Conservation (phyloP, 2,797 vertebrate species). For the Oryzias sinensis region DNA sequence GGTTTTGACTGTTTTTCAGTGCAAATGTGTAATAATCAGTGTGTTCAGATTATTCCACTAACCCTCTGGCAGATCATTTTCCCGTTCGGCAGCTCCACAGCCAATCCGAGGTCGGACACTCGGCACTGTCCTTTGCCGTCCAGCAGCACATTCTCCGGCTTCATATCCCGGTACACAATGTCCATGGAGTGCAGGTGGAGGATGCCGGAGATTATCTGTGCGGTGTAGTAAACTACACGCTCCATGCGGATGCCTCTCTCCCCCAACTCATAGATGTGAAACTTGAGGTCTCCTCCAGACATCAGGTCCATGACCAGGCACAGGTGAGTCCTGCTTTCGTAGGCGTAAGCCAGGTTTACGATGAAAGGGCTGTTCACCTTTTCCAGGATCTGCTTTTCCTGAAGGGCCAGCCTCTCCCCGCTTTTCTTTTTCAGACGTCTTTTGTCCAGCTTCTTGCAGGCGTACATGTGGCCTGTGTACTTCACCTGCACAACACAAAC, state of each 20-base stretch:
- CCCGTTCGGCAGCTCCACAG: constrained; percentile 80
- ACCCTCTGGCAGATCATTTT: constrained; percentile 83
- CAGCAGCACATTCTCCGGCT: constrained; percentile 91
- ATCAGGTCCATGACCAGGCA: constrained; percentile 94
- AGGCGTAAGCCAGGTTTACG: constrained; percentile 88
- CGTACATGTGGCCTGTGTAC: constrained; percentile 91
- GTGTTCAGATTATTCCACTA: constrained; percentile 32
- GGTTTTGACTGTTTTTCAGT: constrained; percentile 1
- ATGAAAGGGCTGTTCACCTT: constrained; percentile 87
- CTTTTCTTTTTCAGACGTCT: constrained; percentile 88
- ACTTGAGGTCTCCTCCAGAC: constrained; percentile 92
- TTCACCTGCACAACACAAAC: constrained; percentile 92
- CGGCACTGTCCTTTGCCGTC: constrained; percentile 87
- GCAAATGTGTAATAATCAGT: constrained; percentile 16
- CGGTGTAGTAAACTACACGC: constrained; percentile 85
- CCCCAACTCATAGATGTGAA: constrained; percentile 90
- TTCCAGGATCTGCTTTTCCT: constrained; percentile 91
- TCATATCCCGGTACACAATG: constrained; percentile 88
- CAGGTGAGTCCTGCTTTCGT: constrained; percentile 85
- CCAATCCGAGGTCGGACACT: constrained; percentile 89
- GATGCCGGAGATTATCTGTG: constrained; percentile 87
- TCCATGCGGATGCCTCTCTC: constrained; percentile 82
- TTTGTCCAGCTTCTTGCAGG: constrained; percentile 93
- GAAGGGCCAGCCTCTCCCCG: constrained; percentile 85
- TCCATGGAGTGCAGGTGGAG: constrained; percentile 85